These are phyloP conservation scores for Epinotia demarniana DNA, from an alignment of 2,888 invertebrate genomes.

Conservation along the genomic window DNA sequence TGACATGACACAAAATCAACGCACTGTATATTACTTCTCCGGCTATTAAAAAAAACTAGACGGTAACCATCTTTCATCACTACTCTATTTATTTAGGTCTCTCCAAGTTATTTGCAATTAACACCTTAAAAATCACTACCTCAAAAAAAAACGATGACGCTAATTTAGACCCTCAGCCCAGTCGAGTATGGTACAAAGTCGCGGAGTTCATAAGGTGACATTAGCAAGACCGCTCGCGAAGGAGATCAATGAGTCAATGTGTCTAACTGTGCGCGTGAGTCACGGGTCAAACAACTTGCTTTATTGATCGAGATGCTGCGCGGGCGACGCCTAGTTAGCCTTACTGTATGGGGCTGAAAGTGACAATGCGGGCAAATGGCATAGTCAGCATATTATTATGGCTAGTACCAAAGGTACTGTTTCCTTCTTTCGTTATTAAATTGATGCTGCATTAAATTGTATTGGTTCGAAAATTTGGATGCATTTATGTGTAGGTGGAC, in stretches of 20 bases:
- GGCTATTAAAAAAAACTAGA: background rate
- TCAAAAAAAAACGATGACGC: background rate
- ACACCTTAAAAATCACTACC: slow-evolving; percentile 16
- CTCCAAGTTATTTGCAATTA: slow-evolving; percentile 15
- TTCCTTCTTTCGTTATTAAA: no score
- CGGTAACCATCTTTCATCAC: slow-evolving; percentile 22
- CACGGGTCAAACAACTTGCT: slow-evolving; percentile 47
- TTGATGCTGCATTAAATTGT: no score
- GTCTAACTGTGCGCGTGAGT: slow-evolving; percentile 39
- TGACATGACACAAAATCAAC: background rate
- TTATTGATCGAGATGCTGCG: slow-evolving; percentile 40
- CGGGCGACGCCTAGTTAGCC: slow-evolving; percentile 14
- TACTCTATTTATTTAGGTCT: slow-evolving; percentile 21
- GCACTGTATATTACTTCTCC: background rate
- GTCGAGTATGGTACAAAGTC: background rate
- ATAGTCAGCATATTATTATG: no score
- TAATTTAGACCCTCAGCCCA: background rate
- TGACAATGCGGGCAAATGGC: background rate
- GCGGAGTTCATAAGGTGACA: slow-evolving; percentile 1
- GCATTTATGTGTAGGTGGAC: no score
- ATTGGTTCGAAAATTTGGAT: no score
- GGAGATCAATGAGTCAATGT: slow-evolving; percentile 43
- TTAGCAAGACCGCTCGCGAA: slow-evolving; percentile 24
- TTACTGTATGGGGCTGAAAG: background rate
- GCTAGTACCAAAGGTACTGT: no score